phyloP scores from a whole-genome alignment of 2,797 vertebrate species.

The Periparus ater region DNA sequence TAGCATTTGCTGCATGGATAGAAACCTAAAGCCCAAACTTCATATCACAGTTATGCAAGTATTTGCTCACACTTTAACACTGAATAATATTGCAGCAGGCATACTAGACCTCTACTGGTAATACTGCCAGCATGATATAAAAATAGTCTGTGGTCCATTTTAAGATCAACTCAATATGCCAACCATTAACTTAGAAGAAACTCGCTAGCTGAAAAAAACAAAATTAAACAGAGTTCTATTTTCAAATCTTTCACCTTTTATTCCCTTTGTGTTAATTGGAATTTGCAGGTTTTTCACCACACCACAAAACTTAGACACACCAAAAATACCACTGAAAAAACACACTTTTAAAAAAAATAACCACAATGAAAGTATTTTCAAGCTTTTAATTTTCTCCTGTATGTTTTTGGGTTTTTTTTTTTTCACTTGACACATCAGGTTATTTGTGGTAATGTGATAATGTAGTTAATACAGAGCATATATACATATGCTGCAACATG shows the following conservation, averaged over 20 bases:
- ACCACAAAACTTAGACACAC: neutral
- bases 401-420: neutral
- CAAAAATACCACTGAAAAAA: constrained; percentile 31
- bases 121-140: constrained; percentile 41
- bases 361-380: neutral
- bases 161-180: constrained; percentile 38
- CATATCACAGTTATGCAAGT: constrained; percentile 60
- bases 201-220: constrained; percentile 1
- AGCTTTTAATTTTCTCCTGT: neutral
- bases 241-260: constrained; percentile 36
- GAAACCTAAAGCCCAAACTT: constrained; percentile 48
- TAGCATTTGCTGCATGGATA: constrained; percentile 42
- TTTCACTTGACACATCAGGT: neutral
- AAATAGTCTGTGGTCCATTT: constrained; percentile 53
- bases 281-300: constrained; percentile 34
- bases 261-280: neutral
- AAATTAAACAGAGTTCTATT: constrained; percentile 38
- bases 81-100: constrained; percentile 57
- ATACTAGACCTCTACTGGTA: constrained; percentile 42
- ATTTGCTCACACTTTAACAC: constrained; percentile 64
- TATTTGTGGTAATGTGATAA: neutral
- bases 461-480: neutral
- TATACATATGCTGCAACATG: neutral
- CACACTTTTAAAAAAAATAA: neutral
- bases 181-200: constrained; percentile 23